phyloP scores from a whole-genome alignment of 2,113 vertebrate species.

The Phalacrocorax carbo region DNA sequence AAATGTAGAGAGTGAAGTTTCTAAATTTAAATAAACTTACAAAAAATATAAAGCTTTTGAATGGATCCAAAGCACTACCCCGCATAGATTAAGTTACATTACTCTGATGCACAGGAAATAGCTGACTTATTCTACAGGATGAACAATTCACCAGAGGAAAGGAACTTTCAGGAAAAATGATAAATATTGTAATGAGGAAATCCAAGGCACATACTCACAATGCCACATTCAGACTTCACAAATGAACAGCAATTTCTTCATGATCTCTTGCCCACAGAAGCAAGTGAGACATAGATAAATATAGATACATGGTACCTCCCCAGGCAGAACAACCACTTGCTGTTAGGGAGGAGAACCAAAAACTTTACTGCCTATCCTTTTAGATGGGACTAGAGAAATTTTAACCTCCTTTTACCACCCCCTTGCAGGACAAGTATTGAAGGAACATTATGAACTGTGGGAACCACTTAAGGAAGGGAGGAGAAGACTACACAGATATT shows the following conservation, averaged over 20 bases:
- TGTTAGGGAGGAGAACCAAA: not conserved
- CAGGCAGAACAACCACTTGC: not conserved
- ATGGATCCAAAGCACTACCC: not conserved
- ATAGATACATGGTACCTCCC: not conserved
- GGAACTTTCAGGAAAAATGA: conserved; percentile 59
- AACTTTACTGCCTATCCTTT: not conserved
- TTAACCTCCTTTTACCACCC: not conserved
- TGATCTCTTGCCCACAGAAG: not conserved
- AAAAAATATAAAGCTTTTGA: not conserved
- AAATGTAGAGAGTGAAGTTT: not conserved
- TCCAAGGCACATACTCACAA: conserved; percentile 42
- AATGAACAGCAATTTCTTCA: not conserved
- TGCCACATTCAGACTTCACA: conserved; percentile 5
- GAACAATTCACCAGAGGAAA: conserved; percentile 61
- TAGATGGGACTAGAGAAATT: not conserved
- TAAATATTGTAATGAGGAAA: conserved; percentile 58
- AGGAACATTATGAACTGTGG: not conserved
- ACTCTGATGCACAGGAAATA: conserved; percentile 53
- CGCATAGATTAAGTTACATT: not conserved
- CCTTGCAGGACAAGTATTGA: not conserved
- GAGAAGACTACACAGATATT: not conserved
- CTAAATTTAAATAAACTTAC: not conserved
- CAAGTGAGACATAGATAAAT: not conserved
- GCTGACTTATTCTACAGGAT: conserved; percentile 57
- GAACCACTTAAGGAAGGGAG: not conserved